Evolutionary conservation across 2,113 vertebrate genomes (phyloP).

Genomic region (Pseudopipra pipra): DNA sequence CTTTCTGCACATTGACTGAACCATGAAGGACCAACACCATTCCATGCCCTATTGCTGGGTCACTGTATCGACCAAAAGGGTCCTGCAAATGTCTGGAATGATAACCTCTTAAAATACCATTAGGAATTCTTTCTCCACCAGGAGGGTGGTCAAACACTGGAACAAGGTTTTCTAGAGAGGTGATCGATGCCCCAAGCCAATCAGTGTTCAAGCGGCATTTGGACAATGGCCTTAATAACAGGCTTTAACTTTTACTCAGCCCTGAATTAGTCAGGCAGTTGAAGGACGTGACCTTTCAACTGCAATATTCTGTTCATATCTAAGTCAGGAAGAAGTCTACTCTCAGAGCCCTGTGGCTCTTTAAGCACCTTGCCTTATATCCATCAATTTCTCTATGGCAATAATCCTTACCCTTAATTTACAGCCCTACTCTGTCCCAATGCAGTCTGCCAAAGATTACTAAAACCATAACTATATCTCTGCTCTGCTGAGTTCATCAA

Average conservation of each 20-base stretch:
- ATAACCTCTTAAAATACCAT: not conserved
- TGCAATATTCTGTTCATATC: not conserved
- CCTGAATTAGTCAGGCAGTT: not conserved
- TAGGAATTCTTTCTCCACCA: not conserved
- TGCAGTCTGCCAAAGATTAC: not conserved
- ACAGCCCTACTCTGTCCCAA: not conserved
- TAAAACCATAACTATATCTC: not conserved
- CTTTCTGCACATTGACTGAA: not conserved
- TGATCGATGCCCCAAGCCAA: not conserved
- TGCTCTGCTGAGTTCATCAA: not conserved
- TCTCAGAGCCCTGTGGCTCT: not conserved
- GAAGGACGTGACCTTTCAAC: fast-evolving
- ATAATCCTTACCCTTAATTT: not conserved
- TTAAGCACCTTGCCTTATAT: not conserved
- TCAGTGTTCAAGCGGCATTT: not conserved
- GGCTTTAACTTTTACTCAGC: not conserved
- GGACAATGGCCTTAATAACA: not conserved
- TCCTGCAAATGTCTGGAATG: not conserved
- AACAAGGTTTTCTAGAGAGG: not conserved
- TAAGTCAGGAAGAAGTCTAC: not conserved
- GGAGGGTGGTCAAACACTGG: not conserved
- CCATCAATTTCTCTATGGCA: not conserved
- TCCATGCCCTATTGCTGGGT: not conserved
- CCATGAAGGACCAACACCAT: not conserved
- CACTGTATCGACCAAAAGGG: not conserved